A percentile compares a stretch with the other conserved stretches of the same genome.
Conservation (phyloP, 2,113 vertebrate genomes). For the Sorex araneus region DNA sequence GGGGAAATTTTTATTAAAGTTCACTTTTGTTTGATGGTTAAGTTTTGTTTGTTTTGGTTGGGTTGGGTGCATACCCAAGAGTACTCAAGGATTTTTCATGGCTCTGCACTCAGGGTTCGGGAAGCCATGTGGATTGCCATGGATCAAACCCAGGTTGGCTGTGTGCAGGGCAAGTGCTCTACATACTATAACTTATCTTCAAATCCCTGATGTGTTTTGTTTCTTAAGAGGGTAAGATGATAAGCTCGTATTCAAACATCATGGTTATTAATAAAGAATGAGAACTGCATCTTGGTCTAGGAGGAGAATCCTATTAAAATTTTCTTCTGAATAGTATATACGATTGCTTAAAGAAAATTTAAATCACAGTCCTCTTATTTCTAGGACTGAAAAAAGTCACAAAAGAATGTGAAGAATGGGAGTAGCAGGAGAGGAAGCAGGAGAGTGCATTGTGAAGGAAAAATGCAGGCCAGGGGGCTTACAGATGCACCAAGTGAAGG, state of each 20-base stretch:
- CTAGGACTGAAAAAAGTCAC: not conserved
- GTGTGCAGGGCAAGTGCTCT: not conserved
- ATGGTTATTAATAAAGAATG: slow-evolving; percentile 32
- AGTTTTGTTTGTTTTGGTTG: too few species aligned
- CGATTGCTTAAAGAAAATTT: not conserved
- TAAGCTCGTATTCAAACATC: not conserved
- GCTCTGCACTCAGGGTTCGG: too few species aligned
- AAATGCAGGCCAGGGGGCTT: not conserved
- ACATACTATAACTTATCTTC: too few species aligned
- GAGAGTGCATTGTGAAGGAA: not conserved
- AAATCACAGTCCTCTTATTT: not conserved
- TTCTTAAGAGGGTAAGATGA: too few species aligned
- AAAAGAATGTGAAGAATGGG: not conserved
- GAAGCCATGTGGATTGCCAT: too few species aligned
- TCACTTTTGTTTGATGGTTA: not conserved
- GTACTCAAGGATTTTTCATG: too few species aligned
- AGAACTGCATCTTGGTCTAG: not conserved
- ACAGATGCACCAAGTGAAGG: not conserved
- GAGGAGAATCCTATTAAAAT: not conserved
- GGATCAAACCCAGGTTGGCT: not conserved
- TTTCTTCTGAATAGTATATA: not conserved
- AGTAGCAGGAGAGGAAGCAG: not conserved
- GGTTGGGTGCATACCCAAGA: too few species aligned
- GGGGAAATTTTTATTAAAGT: not conserved
- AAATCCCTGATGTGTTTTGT: not conserved